These are phyloP conservation scores for Anseranas semipalmata DNA, from an alignment of 2,113 vertebrate species.

Conservation along the genomic window DNA sequence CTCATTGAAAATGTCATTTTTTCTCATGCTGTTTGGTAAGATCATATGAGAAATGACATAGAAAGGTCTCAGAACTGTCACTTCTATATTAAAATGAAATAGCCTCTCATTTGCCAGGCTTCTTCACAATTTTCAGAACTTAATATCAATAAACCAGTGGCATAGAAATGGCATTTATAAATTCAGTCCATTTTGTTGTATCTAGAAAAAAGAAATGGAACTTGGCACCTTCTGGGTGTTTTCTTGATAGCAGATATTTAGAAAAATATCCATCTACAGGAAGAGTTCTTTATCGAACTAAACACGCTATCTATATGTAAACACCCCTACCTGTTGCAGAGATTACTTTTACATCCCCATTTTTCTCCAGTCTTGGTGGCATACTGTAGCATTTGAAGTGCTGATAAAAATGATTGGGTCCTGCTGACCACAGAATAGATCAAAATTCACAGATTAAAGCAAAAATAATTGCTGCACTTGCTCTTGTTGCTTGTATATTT, in stretches of 20 bases:
- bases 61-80: constrained; percentile 67
- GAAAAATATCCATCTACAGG: not conserved
- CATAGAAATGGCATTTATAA: constrained; percentile 53
- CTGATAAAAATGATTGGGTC: constrained; percentile 51
- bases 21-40: constrained; percentile 23
- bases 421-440: constrained; percentile 3
- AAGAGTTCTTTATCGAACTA: constrained; percentile 31
- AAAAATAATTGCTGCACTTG: constrained; percentile 35
- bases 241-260: constrained; percentile 41
- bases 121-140: constrained; percentile 61
- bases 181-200: constrained; percentile 10
- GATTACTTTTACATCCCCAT: constrained; percentile 39
- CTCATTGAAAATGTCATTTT: constrained; percentile 53
- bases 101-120: constrained; percentile 24
- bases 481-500: not conserved
- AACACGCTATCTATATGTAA: constrained; percentile 59
- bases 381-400: constrained; percentile 1
- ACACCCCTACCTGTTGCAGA: constrained; percentile 8
- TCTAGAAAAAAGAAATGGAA: constrained; percentile 21
- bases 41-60: constrained; percentile 56
- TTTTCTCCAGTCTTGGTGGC: constrained; percentile 18
- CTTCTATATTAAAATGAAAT: constrained; percentile 68
- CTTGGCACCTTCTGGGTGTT: not conserved
- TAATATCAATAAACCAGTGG: constrained; percentile 25
- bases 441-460: constrained; percentile 30